Conservation (phyloP, 2,113 vertebrate genomes). For the Xyrauchen texanus region DNA sequence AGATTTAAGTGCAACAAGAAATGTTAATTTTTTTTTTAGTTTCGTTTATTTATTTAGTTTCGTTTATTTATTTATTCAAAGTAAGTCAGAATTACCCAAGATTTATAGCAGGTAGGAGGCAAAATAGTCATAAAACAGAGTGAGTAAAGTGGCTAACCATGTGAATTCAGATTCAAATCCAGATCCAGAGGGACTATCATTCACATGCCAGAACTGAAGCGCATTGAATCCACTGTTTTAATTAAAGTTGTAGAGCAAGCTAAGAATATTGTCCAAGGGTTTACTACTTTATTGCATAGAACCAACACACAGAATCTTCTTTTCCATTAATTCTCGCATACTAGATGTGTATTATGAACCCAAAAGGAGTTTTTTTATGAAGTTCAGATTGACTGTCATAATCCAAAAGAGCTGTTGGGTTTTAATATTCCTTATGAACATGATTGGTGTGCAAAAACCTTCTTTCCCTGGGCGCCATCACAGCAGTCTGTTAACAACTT, state of each 20-base stretch:
- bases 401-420: background rate
- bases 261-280: constrained; percentile 4
- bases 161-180: background rate
- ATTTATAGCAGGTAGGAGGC: constrained; percentile 37
- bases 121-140: background rate
- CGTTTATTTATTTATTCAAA: constrained; percentile 42
- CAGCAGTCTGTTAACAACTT: background rate
- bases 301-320: background rate
- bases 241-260: background rate
- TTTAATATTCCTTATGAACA: constrained; percentile 6
- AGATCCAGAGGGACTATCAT: constrained; percentile 15
- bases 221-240: background rate
- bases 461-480: background rate
- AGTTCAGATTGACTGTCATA: background rate
- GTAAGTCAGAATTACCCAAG: background rate
- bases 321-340: background rate
- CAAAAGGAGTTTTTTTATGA: background rate
- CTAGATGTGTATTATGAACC: background rate
- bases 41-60: too few relatives aligned
- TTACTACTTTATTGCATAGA: background rate
- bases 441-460: background rate
- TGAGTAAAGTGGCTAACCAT: constrained; percentile 12
- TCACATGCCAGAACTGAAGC: background rate
- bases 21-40: too few relatives aligned
- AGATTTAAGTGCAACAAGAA: too few relatives aligned